phyloP scores from a whole-genome alignment of 2,113 vertebrate genomes.

The Ovis aries region DNA sequence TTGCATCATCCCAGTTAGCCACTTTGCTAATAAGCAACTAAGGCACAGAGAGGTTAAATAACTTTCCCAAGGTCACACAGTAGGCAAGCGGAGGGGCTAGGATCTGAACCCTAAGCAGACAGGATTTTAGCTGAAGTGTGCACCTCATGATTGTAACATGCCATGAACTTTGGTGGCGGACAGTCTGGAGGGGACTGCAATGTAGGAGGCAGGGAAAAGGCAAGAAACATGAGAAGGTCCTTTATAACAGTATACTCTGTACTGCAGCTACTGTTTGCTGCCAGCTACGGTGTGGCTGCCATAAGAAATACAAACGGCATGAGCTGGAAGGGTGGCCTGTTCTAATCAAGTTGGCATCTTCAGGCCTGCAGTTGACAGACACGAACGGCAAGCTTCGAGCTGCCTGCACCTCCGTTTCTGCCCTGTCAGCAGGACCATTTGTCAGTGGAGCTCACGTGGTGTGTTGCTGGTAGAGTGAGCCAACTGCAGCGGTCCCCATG shows the following conservation, averaged over 20 bases:
- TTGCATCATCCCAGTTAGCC: not conserved
- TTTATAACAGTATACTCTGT: not conserved
- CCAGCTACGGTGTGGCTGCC: not conserved
- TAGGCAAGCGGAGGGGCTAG: not conserved
- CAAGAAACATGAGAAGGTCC: not conserved
- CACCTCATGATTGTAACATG: not conserved
- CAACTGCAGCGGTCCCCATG: not conserved
- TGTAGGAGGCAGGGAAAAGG: not conserved
- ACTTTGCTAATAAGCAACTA: not conserved
- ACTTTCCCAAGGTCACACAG: not conserved
- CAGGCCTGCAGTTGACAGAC: not conserved
- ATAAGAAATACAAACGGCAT: not conserved
- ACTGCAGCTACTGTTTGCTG: not conserved
- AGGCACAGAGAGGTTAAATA: not conserved
- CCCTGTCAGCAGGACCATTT: not conserved
- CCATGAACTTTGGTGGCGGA: not conserved
- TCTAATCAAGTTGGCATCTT: not conserved
- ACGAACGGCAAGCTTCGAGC: rapidly evolving
- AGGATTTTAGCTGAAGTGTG: not conserved
- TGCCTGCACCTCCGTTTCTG: not conserved
- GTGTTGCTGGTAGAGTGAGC: not conserved
- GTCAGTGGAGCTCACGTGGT: not conserved
- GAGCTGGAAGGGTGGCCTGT: not conserved
- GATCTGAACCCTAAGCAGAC: not conserved
- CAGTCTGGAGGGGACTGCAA: not conserved